Percentiles rank a stretch among this genome's conserved stretches.
Evolutionary conservation across 23 tunicate genomes (phyloP).

Genomic region (Ascidia mentula): DNA sequence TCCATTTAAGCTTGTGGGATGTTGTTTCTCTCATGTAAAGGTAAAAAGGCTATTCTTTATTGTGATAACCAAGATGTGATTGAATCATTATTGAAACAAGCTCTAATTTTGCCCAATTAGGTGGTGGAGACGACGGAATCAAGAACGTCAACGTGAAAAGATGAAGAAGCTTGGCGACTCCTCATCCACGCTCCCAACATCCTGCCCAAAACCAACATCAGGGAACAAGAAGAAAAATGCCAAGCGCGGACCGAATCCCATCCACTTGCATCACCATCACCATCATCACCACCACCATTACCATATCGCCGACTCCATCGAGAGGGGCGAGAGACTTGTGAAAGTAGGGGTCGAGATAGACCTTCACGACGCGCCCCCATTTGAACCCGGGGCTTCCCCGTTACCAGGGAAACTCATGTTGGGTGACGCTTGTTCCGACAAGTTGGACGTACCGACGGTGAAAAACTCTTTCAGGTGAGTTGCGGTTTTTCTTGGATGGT

Average conservation of each 20-base stretch:
- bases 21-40: too few species aligned
- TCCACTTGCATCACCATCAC: slow-evolving; percentile 70
- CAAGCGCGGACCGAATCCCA: too few species aligned
- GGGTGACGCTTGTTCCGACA: slow-evolving; percentile 32
- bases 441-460: not conserved
- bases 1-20: too few species aligned
- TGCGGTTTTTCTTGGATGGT: not conserved
- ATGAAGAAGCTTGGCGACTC: not conserved
- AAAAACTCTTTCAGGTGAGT: slow-evolving; percentile 32
- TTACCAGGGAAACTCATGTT: slow-evolving; percentile 31
- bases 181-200: not conserved
- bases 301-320: slow-evolving; percentile 32
- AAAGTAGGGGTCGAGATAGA: slow-evolving; percentile 33
- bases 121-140: slow-evolving; percentile 26
- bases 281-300: slow-evolving; percentile 81
- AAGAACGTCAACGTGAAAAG: not conserved
- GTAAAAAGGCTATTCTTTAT: too few species aligned
- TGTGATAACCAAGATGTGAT: too few species aligned
- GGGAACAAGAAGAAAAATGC: slow-evolving; percentile 6
- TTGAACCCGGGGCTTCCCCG: slow-evolving; percentile 6
- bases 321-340: slow-evolving; percentile 2
- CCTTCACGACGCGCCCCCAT: slow-evolving; percentile 16
- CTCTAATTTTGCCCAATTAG: not conserved
- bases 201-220: not conserved
- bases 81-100: too few species aligned